These are phyloP conservation scores for Philereme vetulata DNA, from an alignment of 2,888 invertebrate species.

Conservation along the genomic window DNA sequence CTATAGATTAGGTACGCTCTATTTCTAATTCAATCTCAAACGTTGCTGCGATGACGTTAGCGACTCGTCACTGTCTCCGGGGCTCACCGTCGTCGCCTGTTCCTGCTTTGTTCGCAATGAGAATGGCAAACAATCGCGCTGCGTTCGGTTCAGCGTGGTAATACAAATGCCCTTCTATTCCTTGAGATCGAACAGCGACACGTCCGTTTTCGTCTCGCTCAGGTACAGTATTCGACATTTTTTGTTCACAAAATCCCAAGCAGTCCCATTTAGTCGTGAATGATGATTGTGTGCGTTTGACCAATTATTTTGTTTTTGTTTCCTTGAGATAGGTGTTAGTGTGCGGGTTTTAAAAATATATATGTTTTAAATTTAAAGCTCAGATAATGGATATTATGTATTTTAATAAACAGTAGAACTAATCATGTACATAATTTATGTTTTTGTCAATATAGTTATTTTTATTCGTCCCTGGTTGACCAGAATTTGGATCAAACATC, in stretches of 20 bases:
- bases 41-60: conserved; percentile 5
- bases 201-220: conserved; percentile 27
- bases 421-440: too few species aligned
- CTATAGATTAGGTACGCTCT: too few species aligned
- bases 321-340: background rate
- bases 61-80: conserved; percentile 15
- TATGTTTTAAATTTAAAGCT: too few species aligned
- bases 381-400: too few species aligned
- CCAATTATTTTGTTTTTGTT: conserved; percentile 20
- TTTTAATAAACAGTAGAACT: too few species aligned
- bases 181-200: conserved; percentile 38
- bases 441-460: too few species aligned
- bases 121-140: conserved; percentile 65
- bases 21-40: too few species aligned
- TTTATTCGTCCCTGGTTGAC: too few species aligned
- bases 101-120: conserved; percentile 63
- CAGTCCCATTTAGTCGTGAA: conserved; percentile 15
- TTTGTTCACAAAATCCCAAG: conserved; percentile 15
- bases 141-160: conserved; percentile 39
- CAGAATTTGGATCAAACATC: too few species aligned
- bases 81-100: conserved; percentile 11
- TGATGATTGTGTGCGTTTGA: conserved; percentile 20
- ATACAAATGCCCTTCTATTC: conserved; percentile 35
- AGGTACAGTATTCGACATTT: conserved; percentile 25
- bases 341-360: too few species aligned